Base-by-base conservation (phyloP, 2,888 invertebrate species). In the Hyalella azteca region DNA sequence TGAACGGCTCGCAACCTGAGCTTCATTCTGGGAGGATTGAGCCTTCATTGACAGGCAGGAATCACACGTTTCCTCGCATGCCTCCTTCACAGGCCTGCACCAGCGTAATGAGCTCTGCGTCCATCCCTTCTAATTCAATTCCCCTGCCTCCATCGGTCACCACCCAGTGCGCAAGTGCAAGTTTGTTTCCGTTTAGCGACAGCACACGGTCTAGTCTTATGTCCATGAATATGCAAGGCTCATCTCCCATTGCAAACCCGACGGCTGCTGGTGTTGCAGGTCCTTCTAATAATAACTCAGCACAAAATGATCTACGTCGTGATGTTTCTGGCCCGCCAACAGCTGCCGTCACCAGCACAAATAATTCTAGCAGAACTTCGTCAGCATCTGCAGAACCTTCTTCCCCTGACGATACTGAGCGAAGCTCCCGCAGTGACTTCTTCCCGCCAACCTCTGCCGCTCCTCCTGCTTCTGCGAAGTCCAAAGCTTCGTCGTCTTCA, bases 111-210 rank as follows among this genome's bases (percentile, higher is more conserved):
- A 22, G 54, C 29, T 22, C 54, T 54, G 22, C 54, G 22, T 54
- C 54, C 11, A 7, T 54, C 9, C 9, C 54, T 22, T 54, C 54
- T 7, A n/a, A 54, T 54, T 22, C 54, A 11, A 54, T 54, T 54
- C 54, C 54, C 13, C 54, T 54, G 54, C 54, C 54, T 54, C 54
- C 54, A 29, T 54, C 54, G 26, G 54, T 54, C 7, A 22, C 54
- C 26, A 54, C 54, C 13, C 54, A 54, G 54, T 26, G 26, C 7
- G 22, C 54, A 22, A 54, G 29, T 29, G 22, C 54, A 22, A 54
- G 29, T 29, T 54, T 22, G 1, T 54, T 4, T 54, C 26, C 54
- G 4, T 54, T 54, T 22, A 29, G 22, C 22, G 54, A 29, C 3
- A 54, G 15, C 26, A 54, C 26, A 11, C 54, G 54, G 9, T 26